Conservation (phyloP, 2,888 invertebrate species). For the Eurytoma adleriae region DNA sequence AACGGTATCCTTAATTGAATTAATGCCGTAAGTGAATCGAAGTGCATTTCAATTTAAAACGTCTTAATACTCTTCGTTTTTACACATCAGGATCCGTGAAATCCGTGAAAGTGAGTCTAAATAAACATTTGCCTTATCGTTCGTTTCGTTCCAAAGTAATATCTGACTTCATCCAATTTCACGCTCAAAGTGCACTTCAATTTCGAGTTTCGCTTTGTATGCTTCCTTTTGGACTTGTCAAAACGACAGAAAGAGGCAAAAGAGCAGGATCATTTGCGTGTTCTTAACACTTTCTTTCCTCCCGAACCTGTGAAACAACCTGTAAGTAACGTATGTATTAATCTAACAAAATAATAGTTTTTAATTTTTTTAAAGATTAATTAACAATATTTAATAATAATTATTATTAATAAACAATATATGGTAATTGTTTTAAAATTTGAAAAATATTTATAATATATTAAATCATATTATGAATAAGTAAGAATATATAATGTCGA, state of each 20-base stretch:
- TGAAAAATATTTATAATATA: background rate
- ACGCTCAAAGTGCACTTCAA: conserved; percentile 50
- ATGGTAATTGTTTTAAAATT: too few relatives aligned
- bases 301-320: too few relatives aligned
- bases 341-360: too few relatives aligned
- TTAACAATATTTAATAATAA: too few relatives aligned
- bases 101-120: conserved; percentile 1
- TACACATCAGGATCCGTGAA: background rate
- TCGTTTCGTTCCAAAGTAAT: conserved; percentile 10
- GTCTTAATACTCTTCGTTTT: too few relatives aligned
- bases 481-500: background rate
- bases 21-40: too few relatives aligned
- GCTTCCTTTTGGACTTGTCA: conserved; percentile 42
- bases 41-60: too few relatives aligned
- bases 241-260: conserved; percentile 30
- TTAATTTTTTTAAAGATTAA: too few relatives aligned
- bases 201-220: conserved; percentile 8
- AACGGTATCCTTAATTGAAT: too few relatives aligned
- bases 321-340: too few relatives aligned
- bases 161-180: conserved; percentile 50
- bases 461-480: background rate
- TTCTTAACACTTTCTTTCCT: too few relatives aligned
- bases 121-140: conserved; percentile 34
- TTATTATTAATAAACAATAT: too few relatives aligned
- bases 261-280: background rate